Percentiles rank a stretch among this genome's conserved stretches.
Evolutionary conservation across 2,888 invertebrate genomes (phyloP).

Genomic region (Tridacna crocea): DNA sequence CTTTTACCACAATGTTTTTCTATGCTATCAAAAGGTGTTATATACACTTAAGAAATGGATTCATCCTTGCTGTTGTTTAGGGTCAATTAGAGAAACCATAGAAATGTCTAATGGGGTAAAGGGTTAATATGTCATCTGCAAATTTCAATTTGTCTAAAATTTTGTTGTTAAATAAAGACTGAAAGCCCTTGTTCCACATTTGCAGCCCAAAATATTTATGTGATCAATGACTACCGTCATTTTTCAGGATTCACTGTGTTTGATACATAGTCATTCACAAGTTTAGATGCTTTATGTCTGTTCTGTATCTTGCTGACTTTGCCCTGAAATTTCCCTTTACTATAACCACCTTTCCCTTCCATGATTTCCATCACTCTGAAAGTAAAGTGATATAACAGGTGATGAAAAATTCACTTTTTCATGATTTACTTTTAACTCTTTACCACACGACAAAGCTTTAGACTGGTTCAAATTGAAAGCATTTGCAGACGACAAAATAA

Average conservation of each 20-base stretch:
- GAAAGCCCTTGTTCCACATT: no score
- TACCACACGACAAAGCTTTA: neutral
- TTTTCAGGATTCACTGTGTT: neutral
- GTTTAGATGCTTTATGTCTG: constrained; percentile 87
- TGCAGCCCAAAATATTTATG: no score
- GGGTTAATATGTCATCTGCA: no score
- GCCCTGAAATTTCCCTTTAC: constrained; percentile 90
- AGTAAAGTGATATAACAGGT: constrained; percentile 41
- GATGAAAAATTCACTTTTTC: no score
- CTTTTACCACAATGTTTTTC: no score
- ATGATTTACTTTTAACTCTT: neutral
- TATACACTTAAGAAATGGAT: no score
- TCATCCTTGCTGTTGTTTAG: no score
- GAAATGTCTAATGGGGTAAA: no score
- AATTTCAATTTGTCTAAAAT: no score
- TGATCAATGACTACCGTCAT: neutral
- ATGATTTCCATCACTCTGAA: constrained; percentile 89
- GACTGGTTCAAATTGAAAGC: neutral
- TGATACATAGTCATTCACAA: constrained; percentile 66
- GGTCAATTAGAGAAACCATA: no score
- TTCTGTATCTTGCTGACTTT: constrained; percentile 90
- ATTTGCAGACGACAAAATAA: neutral
- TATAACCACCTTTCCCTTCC: constrained; percentile 91
- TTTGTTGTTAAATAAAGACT: no score
- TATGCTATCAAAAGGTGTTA: no score